Percentiles rank a stretch among this genome's conserved stretches.
phyloP scores from a whole-genome alignment of 2,113 vertebrate genomes.

The Cettia cetti region DNA sequence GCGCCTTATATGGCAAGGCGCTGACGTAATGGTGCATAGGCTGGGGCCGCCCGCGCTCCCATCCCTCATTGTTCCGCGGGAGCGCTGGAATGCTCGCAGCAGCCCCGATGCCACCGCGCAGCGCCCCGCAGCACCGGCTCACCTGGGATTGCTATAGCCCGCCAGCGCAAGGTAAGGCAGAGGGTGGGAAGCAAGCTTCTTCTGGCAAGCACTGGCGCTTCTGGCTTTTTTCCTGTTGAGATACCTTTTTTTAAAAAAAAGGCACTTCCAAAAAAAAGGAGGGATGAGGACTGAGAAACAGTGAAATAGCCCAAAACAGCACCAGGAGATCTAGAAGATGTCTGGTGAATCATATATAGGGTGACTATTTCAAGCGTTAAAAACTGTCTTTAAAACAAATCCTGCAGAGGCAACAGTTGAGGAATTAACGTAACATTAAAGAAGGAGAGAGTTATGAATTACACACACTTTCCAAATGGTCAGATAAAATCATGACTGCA shows the following conservation, averaged over 20 bases:
- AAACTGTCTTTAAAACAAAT: background rate
- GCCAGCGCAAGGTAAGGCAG: slow-evolving; percentile 40
- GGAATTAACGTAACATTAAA: background rate
- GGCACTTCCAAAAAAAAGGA: background rate
- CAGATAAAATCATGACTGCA: slow-evolving; percentile 20
- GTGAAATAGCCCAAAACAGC: background rate
- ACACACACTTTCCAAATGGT: slow-evolving; percentile 45
- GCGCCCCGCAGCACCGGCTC: slow-evolving; percentile 54
- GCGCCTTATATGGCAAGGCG: slow-evolving; percentile 89
- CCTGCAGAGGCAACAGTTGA: background rate
- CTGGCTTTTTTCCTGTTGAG: background rate
- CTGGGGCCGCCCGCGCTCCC: slow-evolving; percentile 80
- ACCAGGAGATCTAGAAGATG: background rate
- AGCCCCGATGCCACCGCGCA: slow-evolving; percentile 64
- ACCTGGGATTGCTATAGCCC: background rate
- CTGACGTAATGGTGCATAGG: slow-evolving; percentile 94
- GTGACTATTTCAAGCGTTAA: background rate
- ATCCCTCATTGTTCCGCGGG: slow-evolving; percentile 90
- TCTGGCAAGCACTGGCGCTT: background rate
- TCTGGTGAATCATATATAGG: background rate
- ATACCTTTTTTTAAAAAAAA: background rate
- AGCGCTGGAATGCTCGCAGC: slow-evolving; percentile 85
- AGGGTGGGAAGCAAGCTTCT: slow-evolving; percentile 27
- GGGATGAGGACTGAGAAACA: background rate
- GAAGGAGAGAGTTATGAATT: background rate